phyloP scores from a whole-genome alignment of 2,888 invertebrate genomes.

The Thumatha senex region DNA sequence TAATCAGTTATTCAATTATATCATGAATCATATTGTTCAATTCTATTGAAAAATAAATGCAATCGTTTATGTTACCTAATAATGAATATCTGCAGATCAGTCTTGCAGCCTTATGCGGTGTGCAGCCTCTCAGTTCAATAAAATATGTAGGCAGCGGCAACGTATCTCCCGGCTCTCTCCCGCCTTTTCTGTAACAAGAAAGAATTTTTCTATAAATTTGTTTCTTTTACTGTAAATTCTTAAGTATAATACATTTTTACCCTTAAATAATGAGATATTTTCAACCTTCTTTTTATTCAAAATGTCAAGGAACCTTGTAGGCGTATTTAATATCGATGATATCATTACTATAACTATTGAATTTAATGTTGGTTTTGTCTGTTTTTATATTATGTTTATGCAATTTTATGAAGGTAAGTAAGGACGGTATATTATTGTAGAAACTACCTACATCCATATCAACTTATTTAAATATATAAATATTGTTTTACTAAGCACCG shows the following conservation, averaged over 20 bases:
- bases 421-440: not conserved
- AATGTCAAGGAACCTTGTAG: conserved; percentile 30
- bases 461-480: no score
- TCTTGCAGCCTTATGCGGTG: conserved; percentile 39
- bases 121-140: conserved; percentile 63
- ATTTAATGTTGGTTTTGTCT: conserved; percentile 36
- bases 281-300: conserved; percentile 21
- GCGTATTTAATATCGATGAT: conserved; percentile 33
- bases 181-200: conserved; percentile 79
- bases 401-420: conserved; percentile 17
- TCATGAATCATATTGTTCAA: no score
- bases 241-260: conserved; percentile 47
- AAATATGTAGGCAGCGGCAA: conserved; percentile 79
- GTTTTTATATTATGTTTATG: conserved; percentile 15
- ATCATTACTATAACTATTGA: conserved; percentile 25
- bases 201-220: conserved; percentile 80
- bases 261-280: conserved; percentile 40
- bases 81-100: conserved; percentile 47
- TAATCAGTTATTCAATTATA: no score
- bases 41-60: not conserved
- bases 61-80: no score
- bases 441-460: conserved; percentile 9
- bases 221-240: conserved; percentile 67
- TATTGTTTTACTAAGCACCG: no score
- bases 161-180: conserved; percentile 61